Evolutionary conservation across 2,888 invertebrate genomes (phyloP).

Genomic region (Candidula unifasciata): DNA sequence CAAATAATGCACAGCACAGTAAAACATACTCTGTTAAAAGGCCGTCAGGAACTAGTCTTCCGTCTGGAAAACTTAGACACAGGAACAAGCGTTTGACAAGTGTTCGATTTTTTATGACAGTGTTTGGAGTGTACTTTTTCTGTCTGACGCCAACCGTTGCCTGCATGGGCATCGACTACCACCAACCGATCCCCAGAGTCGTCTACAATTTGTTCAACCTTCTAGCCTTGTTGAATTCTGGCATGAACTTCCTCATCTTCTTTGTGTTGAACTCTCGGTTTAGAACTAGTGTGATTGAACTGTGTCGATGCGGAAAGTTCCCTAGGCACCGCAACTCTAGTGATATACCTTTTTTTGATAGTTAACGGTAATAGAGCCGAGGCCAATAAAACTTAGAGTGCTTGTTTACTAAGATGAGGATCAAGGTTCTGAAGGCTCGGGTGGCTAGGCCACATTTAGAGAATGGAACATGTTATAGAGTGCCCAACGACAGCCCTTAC

Average conservation of each 20-base stretch:
- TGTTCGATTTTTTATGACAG: conserved; percentile 23
- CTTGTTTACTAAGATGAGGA: too few species aligned
- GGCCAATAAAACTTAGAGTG: too few species aligned
- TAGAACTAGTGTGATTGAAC: not conserved
- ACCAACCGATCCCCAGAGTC: not conserved
- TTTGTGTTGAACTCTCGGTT: conserved; percentile 5
- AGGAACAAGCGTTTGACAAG: not conserved
- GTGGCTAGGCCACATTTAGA: too few species aligned
- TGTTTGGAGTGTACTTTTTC: conserved; percentile 27
- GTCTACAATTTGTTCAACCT: conserved; percentile 32
- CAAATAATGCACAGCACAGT: not conserved
- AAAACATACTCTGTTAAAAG: not conserved
- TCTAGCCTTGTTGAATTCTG: conserved; percentile 22
- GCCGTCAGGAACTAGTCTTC: not conserved
- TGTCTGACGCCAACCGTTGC: conserved; percentile 26
- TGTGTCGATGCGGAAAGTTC: not conserved
- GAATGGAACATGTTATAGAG: too few species aligned
- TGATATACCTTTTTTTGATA: not conserved
- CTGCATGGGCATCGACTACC: conserved; percentile 22
- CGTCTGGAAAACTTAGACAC: not conserved
- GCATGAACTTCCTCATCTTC: conserved; percentile 33
- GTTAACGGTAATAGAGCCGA: not conserved
- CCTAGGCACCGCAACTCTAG: not conserved
- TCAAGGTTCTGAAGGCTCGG: too few species aligned
- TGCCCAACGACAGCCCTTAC: too few species aligned